phyloP scores from a whole-genome alignment of 2,113 vertebrate genomes.

The Pteruthius melanotis region DNA sequence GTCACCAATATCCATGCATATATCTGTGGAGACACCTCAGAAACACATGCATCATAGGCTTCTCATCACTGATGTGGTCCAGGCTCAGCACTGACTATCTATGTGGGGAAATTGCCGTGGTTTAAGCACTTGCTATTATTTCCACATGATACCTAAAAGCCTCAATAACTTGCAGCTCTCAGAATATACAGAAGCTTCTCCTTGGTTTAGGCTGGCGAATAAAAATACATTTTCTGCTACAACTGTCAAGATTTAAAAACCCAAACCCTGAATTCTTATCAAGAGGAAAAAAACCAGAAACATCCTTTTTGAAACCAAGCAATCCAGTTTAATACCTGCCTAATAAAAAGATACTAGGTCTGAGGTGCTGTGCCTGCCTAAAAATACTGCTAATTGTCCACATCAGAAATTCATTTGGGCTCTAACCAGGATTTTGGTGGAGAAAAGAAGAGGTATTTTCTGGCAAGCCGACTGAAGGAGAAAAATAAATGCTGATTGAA shows the following conservation, averaged over 20 bases:
- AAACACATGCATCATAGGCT: background rate
- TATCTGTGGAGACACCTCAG: background rate
- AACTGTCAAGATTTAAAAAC: background rate
- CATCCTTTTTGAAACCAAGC: background rate
- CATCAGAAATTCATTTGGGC: background rate
- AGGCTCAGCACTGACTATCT: background rate
- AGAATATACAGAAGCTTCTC: background rate
- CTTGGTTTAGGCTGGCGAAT: background rate
- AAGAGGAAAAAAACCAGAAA: background rate
- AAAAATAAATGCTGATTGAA: constrained; percentile 54
- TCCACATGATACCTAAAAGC: background rate
- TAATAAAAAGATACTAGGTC: background rate
- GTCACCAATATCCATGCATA: background rate
- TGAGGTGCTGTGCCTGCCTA: background rate
- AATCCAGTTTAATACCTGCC: background rate
- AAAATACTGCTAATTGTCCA: background rate
- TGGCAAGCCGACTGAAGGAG: constrained; percentile 9
- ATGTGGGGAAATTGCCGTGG: background rate
- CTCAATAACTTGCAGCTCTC: background rate
- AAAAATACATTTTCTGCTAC: background rate
- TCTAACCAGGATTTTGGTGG: background rate
- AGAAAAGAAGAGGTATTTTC: constrained; percentile 3
- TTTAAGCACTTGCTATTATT: background rate
- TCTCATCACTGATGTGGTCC: background rate
- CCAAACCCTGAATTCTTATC: background rate